Evolutionary conservation across 2,797 vertebrate genomes (phyloP).

Genomic region (Pagetopsis macropterus): DNA sequence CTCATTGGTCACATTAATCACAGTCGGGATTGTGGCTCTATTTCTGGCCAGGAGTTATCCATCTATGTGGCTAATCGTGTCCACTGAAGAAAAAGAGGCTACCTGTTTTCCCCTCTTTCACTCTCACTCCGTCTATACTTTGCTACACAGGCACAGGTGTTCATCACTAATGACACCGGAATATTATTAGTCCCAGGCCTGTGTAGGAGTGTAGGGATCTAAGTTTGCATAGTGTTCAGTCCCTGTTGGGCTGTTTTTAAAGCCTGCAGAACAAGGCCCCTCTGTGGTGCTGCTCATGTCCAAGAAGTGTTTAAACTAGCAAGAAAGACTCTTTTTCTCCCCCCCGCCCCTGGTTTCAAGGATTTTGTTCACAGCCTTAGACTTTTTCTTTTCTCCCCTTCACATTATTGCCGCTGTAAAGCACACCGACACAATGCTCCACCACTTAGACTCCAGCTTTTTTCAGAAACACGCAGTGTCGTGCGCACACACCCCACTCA

Average conservation of each 20-base stretch:
- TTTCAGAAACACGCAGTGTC: slow-evolving; percentile 53
- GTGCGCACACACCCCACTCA: slow-evolving; percentile 54
- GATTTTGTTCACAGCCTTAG: slow-evolving; percentile 45
- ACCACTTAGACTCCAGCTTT: slow-evolving; percentile 60
- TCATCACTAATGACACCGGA: slow-evolving; percentile 75
- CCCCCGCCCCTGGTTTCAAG: slow-evolving; percentile 23
- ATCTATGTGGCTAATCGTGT: slow-evolving; percentile 69
- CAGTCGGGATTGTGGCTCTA: slow-evolving; percentile 57
- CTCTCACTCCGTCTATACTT: slow-evolving; percentile 46
- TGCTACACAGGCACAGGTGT: slow-evolving; percentile 69
- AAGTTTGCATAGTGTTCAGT: slow-evolving; percentile 67
- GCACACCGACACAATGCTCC: slow-evolving; percentile 72
- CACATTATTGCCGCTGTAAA: slow-evolving; percentile 65
- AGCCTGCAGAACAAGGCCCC: slow-evolving; percentile 75
- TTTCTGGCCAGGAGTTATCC: slow-evolving; percentile 69
- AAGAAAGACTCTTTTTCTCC: slow-evolving; percentile 36
- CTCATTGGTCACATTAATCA: slow-evolving; percentile 68
- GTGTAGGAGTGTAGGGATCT: slow-evolving; percentile 54
- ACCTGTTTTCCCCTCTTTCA: slow-evolving; percentile 21
- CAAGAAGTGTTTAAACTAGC: slow-evolving; percentile 65
- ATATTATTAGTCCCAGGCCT: slow-evolving; percentile 75
- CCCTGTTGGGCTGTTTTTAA: slow-evolving; percentile 74
- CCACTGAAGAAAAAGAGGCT: slow-evolving; percentile 25
- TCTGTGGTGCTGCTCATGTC: slow-evolving; percentile 72
- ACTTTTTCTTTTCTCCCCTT: slow-evolving; percentile 38